These are phyloP conservation scores for Hirundichthys speculiger DNA, from an alignment of 2,113 vertebrate genomes.

Conservation along the genomic window DNA sequence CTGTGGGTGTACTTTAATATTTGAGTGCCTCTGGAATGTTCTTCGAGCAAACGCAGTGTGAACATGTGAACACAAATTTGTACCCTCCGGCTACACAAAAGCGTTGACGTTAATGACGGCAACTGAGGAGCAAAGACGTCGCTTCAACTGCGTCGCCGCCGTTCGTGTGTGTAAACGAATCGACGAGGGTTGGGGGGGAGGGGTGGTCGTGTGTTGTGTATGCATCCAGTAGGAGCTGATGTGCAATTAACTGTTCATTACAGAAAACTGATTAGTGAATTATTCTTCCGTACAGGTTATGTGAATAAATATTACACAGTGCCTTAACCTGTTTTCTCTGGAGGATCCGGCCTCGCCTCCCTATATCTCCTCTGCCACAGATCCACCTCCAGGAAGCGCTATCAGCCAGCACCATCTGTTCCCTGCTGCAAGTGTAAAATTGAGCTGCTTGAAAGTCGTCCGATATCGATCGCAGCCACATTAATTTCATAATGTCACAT, in stretches of 20 bases:
- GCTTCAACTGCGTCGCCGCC: slow-evolving; percentile 27
- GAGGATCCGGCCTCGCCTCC: slow-evolving; percentile 38
- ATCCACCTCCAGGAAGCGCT: slow-evolving; percentile 65
- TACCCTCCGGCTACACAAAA: slow-evolving; percentile 53
- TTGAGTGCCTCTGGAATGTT: slow-evolving; percentile 50
- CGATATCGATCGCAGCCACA: slow-evolving; percentile 69
- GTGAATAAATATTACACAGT: slow-evolving; percentile 39
- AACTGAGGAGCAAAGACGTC: slow-evolving; percentile 29
- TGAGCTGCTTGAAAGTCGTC: slow-evolving; percentile 71
- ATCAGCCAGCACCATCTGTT: slow-evolving; percentile 76
- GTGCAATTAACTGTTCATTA: slow-evolving; percentile 74
- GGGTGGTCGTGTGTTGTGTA: slow-evolving; percentile 51
- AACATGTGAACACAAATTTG: slow-evolving; percentile 63
- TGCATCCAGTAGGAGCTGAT: slow-evolving; percentile 52
- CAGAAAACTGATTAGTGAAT: slow-evolving; percentile 66
- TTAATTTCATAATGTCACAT: slow-evolving; percentile 70
- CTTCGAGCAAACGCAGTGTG: slow-evolving; percentile 52
- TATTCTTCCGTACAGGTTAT: slow-evolving; percentile 59
- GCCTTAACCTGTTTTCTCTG: slow-evolving; percentile 46
- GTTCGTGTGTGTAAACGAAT: slow-evolving; percentile 45
- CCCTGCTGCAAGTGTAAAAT: slow-evolving; percentile 75
- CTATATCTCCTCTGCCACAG: slow-evolving; percentile 42
- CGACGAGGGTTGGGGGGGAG: not conserved
- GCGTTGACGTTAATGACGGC: slow-evolving; percentile 57
- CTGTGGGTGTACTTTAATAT: slow-evolving; percentile 67